These are phyloP conservation scores for Sylvilagus floridanus DNA, from an alignment of 2,797 vertebrate species.

Conservation along the genomic window DNA sequence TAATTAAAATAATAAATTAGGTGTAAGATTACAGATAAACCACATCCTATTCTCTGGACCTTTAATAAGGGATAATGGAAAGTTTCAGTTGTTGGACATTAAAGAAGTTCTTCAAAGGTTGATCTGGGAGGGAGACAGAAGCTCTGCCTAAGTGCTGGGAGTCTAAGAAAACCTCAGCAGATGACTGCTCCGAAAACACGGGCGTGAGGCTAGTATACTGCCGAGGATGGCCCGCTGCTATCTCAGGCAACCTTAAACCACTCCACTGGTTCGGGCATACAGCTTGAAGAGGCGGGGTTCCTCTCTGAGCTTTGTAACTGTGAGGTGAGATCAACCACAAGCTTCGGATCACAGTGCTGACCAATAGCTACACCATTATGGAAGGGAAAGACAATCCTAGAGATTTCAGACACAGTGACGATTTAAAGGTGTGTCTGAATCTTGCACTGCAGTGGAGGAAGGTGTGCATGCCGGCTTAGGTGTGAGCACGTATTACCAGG, in stretches of 20 bases:
- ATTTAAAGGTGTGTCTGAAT: slow-evolving; percentile 24
- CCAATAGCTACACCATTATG: slow-evolving; percentile 65
- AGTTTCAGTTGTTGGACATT: slow-evolving; percentile 46
- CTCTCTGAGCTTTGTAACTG: slow-evolving; percentile 28
- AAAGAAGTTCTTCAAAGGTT: not conserved
- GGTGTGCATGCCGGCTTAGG: not conserved
- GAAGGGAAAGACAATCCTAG: slow-evolving; percentile 18
- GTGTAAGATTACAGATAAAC: slow-evolving; percentile 57
- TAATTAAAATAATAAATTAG: slow-evolving; percentile 59
- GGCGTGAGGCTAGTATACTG: not conserved
- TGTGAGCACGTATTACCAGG: not conserved
- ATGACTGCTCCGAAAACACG: slow-evolving; percentile 16
- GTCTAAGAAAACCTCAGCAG: slow-evolving; percentile 44
- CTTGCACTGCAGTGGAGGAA: slow-evolving; percentile 17
- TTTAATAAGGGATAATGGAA: slow-evolving; percentile 50
- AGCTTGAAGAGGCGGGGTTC: slow-evolving; percentile 30
- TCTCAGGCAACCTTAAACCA: slow-evolving; percentile 56
- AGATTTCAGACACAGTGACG: slow-evolving; percentile 53
- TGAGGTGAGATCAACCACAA: slow-evolving; percentile 69
- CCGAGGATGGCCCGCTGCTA: slow-evolving; percentile 11
- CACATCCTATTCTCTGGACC: not conserved
- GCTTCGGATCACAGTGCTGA: slow-evolving; percentile 59
- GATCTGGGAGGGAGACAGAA: not conserved
- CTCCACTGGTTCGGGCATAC: slow-evolving; percentile 8
- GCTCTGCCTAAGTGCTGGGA: not conserved